Base-by-base conservation (phyloP, 2,797 vertebrate species). In the Astyanax mexicanus region DNA sequence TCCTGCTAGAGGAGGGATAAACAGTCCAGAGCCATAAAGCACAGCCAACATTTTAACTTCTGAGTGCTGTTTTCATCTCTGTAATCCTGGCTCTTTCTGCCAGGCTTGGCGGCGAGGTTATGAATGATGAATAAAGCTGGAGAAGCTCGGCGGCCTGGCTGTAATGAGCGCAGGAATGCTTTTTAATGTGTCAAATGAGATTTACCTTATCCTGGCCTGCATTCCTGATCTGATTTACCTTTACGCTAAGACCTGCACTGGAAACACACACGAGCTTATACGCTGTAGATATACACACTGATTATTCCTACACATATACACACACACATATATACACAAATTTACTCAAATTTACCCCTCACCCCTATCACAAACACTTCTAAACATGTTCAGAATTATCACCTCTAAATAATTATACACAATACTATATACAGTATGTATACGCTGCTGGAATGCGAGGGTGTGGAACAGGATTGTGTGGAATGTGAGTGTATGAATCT, bases 121-220 rank as follows among this genome's bases (percentile, higher is more conserved):
- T 91, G 75, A 90, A 90, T 90, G 78, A 87, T 91, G 90, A 81
- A 91, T 77, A 52, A 68, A 78, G 49, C 71, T 65, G 73, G 44
- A 15, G 61, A 52, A 70, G 75, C 3, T 64, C 65, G 83, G 83
- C 79, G 82, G 84, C 77, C 80, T 72, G 37, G 69, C 62, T 68
- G 44, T 76, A 77, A 84, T 83, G 75, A 40, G 69, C 86, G 74
- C 68, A 19, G 12, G 60, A 69, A 69, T 68, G 77, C 78, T 80
- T 88, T 90, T 91, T 84, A 93, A 89, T 81, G 83, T 87, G 86
- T 89, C 84, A 84, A 68, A 81, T 74, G 84, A 80, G 79, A 87
- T 90, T 86, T 86, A 12, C 0, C 62, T 51, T 58, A n/a, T 57
- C 75, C 35, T 82, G 80, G 67, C 79, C 74, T 79, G 80, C 67